Conservation (phyloP, 2,888 invertebrate species). For the Lapara coniferarum region DNA sequence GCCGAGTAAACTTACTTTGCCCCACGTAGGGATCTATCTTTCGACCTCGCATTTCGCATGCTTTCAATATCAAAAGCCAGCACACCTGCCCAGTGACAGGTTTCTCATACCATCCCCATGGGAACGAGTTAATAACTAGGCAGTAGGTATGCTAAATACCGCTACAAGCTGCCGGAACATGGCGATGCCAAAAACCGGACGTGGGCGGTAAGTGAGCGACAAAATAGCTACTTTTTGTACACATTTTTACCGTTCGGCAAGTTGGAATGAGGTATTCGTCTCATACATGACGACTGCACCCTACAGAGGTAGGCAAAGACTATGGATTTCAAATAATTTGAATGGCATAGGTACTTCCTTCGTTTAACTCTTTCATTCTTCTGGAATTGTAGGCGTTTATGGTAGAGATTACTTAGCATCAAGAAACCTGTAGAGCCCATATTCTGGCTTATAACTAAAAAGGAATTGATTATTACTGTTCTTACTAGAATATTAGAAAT, state of each 20-base stretch:
- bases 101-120: not conserved
- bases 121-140: not conserved
- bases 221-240: not conserved
- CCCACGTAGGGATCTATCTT: no score
- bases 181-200: constrained; percentile 7
- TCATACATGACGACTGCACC: not conserved
- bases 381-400: no score
- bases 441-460: no score
- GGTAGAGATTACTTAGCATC: no score
- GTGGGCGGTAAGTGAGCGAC: constrained; percentile 11
- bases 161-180: constrained; percentile 12
- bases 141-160: constrained; percentile 11
- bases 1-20: no score
- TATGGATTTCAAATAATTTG: not conserved
- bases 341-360: no score
- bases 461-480: no score
- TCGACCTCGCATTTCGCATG: not conserved
- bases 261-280: not conserved
- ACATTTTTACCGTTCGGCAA: not conserved
- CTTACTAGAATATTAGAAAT: no score
- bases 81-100: not conserved
- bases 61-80: not conserved
- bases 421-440: no score
- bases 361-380: no score
- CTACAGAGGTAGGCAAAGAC: not conserved